These are phyloP conservation scores for Sceliomorpha sp. DNA, from an alignment of 2,888 invertebrate genomes.

Conservation along the genomic window DNA sequence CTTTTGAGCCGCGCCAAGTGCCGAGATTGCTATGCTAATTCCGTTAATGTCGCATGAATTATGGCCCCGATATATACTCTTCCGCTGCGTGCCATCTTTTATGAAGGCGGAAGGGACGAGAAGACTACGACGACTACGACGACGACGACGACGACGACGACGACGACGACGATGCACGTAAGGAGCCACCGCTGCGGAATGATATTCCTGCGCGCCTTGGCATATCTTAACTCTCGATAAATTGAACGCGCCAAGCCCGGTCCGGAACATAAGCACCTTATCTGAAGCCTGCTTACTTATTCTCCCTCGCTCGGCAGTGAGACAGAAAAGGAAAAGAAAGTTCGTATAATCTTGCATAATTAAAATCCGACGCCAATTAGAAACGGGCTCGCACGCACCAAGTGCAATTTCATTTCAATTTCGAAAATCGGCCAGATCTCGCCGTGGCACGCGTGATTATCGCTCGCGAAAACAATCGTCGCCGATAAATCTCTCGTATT, in stretches of 20 bases:
- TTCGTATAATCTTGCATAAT: slow-evolving; percentile 67
- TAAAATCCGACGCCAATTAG: slow-evolving; percentile 73
- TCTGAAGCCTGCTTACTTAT: slow-evolving; percentile 34
- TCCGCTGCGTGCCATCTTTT: slow-evolving; percentile 50
- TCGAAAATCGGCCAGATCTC: no score
- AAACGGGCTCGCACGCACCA: no score
- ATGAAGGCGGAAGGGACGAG: slow-evolving; percentile 63
- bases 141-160: no score
- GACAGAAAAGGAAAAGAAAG: slow-evolving; percentile 24
- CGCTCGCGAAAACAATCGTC: no score
- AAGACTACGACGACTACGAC: no score
- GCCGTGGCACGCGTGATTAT: no score
- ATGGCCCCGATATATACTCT: slow-evolving; percentile 53
- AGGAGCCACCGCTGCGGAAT: slow-evolving; percentile 52
- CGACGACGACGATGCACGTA: no score
- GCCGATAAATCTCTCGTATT: background rate
- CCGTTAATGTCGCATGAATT: slow-evolving; percentile 72
- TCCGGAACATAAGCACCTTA: slow-evolving; percentile 40
- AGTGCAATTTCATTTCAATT: no score
- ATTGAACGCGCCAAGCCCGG: slow-evolving; percentile 61
- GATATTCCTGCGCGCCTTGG: slow-evolving; percentile 60
- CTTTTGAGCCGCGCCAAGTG: slow-evolving; percentile 14
- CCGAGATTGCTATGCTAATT: slow-evolving; percentile 73
- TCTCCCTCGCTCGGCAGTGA: no score
- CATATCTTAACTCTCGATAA: slow-evolving; percentile 69